These are phyloP conservation scores for Myiotriccus ornatus DNA, from an alignment of 2,797 vertebrate genomes.

Conservation along the genomic window DNA sequence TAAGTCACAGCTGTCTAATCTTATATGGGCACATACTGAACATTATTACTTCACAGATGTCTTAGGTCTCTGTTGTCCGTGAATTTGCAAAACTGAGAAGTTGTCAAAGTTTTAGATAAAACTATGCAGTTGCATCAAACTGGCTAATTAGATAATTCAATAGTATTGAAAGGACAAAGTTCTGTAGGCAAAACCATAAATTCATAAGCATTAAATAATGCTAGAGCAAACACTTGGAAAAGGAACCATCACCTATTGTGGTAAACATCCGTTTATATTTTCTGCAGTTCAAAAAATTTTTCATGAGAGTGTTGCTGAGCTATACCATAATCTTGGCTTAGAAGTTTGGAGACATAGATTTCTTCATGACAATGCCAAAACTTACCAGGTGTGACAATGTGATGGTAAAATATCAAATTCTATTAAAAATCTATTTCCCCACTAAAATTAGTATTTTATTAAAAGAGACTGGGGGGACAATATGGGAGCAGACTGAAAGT, in stretches of 20 bases:
- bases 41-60: background rate
- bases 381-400: background rate
- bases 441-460: background rate
- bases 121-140: background rate
- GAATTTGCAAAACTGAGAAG: background rate
- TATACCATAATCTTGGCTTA: background rate
- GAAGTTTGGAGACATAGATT: background rate
- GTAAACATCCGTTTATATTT: background rate
- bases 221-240: background rate
- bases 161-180: background rate
- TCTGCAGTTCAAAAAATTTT: background rate
- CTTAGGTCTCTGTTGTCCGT: background rate
- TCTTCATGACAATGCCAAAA: background rate
- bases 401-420: background rate
- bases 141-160: background rate
- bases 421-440: background rate
- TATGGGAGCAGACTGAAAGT: background rate
- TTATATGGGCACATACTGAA: background rate
- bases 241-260: background rate
- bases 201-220: rapidly evolving
- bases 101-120: background rate
- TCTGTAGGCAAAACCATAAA: background rate
- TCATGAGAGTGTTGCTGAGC: background rate
- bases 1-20: background rate
- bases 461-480: background rate